Percentiles rank a stretch among this genome's conserved stretches.
phyloP scores from a whole-genome alignment of 2,888 invertebrate genomes.

The Hypsopygia costalis region DNA sequence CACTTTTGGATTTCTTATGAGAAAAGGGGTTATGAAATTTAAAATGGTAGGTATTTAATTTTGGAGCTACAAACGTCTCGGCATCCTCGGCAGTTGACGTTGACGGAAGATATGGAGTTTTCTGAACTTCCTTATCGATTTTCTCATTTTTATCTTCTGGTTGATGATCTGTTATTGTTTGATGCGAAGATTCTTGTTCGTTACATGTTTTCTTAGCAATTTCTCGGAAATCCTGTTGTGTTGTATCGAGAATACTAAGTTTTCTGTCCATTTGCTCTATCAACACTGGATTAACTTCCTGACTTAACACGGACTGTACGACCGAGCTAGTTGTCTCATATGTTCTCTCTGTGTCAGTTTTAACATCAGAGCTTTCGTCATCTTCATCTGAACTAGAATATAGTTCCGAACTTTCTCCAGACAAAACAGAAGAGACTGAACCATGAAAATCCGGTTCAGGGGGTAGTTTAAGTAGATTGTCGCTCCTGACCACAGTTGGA shows the following conservation, averaged over 20 bases:
- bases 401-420: constrained; percentile 67
- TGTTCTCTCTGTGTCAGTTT: constrained; percentile 61
- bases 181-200: constrained; percentile 5
- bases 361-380: constrained; percentile 70
- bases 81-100: constrained; percentile 24
- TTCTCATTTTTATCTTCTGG: constrained; percentile 13
- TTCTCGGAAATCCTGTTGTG: constrained; percentile 6
- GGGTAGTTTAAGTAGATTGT: constrained; percentile 60
- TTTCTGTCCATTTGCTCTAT: constrained; percentile 61
- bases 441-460: constrained; percentile 56
- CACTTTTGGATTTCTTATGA: constrained; percentile 61
- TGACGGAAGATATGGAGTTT: constrained; percentile 27
- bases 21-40: constrained; percentile 68
- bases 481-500: constrained; percentile 53
- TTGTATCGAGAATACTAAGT: constrained; percentile 37
- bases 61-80: constrained; percentile 47
- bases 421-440: constrained; percentile 65
- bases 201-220: neutral
- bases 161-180: too few species aligned
- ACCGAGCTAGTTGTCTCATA: constrained; percentile 81
- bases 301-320: constrained; percentile 74
- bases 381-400: constrained; percentile 68
- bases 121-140: constrained; percentile 18
- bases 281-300: constrained; percentile 45
- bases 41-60: constrained; percentile 44